Evolutionary conservation across 2,888 invertebrate species (phyloP), one percentile per base, ranked within the genome.

Genomic region (Epinotia demarniana): DNA sequence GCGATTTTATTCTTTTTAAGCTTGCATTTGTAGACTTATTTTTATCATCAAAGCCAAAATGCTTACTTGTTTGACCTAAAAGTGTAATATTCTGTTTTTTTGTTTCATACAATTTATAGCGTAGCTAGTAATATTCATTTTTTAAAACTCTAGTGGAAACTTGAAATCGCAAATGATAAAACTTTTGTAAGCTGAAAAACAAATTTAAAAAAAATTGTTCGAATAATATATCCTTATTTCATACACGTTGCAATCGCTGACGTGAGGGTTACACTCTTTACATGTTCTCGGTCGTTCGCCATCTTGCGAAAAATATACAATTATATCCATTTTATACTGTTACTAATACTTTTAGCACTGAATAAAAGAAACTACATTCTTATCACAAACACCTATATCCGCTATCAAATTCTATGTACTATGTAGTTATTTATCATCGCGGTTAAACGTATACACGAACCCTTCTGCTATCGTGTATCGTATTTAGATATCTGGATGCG

Each of bases 231-330:
- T 66, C 58, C 58, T 62, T 55, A 55, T 62, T 64, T 55, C 4
- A 57, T 43, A 57, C 27, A 43, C 61, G 27, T 33, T 43, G n/a
- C 66, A 33, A 57, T 74, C 49, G 13, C 5, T 43, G 18, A 67
- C 57, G n/a, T 61, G 27, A n/a, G 13, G 12, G 13, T 3, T 70
- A 58, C 27, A 11, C 23, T 60, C 58, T 64, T 64, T 64, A 70
- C 49, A 12, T 39, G 19, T 64, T 19, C 39, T 46, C 53, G 70
- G 70, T 75, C 64, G n/a, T 70, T 64, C 53, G 70, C 70, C 64
- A 43, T 12, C 46, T n/a, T 19, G 11, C 5, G 11, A 58, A 13
- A 57, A 46, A 64, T 43, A 46, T 75, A 57, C 33, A 39, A 33
- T 68, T 27, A 55, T 46, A 23, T 57, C 23, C 61, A 46, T 46